Evolutionary conservation across 23 tunicate species (phyloP).

Genomic region (Trididemnum nubilum): DNA sequence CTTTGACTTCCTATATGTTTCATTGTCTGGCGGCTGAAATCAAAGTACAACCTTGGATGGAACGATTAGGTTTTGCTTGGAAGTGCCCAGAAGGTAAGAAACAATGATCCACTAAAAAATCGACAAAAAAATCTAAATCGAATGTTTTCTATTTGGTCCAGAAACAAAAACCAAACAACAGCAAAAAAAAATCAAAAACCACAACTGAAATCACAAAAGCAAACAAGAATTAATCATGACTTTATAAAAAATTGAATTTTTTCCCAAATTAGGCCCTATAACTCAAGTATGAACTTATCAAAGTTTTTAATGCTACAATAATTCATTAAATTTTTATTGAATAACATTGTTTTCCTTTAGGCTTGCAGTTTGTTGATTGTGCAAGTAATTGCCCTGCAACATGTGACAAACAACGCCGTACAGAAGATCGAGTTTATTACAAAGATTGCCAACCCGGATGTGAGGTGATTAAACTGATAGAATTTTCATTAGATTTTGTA

Average conservation of each 20-base stretch:
- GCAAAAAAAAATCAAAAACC: too few species aligned
- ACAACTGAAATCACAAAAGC: too few species aligned
- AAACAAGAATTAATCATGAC: too few species aligned
- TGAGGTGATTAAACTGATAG: conserved; percentile 47
- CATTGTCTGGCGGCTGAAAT: conserved; percentile 31
- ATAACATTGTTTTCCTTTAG: conserved; percentile 41
- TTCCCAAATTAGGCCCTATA: too few species aligned
- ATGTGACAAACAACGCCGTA: conserved; percentile 29
- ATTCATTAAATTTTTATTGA: too few species aligned
- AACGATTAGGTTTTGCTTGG: conserved; percentile 32
- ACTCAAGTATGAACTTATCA: too few species aligned
- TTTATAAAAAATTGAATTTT: background rate
- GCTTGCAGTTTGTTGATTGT: conserved; percentile 57
- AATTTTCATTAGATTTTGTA: too few species aligned
- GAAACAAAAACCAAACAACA: too few species aligned
- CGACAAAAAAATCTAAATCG: too few species aligned
- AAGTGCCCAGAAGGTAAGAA: conserved; percentile 51
- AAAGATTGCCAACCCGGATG: conserved; percentile 73
- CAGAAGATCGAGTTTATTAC: background rate
- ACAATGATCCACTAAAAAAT: background rate
- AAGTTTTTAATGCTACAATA: too few species aligned
- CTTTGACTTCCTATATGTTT: conserved; percentile 32
- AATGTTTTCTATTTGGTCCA: too few species aligned
- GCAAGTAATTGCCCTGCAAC: conserved; percentile 52
- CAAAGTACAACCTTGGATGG: conserved; percentile 46